These are phyloP conservation scores for Phalacrocorax aristotelis DNA, from an alignment of 2,113 vertebrate genomes.

Conservation along the genomic window DNA sequence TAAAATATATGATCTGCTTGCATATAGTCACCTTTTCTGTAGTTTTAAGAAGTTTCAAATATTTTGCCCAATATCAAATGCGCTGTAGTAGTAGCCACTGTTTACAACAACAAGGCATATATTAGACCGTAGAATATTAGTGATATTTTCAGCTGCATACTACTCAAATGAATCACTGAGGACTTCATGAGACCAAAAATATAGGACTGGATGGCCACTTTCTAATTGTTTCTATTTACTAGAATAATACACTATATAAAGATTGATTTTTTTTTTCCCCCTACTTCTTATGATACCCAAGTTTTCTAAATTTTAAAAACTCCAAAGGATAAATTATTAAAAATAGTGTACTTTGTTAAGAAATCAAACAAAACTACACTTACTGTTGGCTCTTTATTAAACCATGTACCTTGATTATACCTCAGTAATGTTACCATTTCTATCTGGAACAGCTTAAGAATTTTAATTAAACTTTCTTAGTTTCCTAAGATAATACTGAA, in stretches of 20 bases:
- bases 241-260: neutral
- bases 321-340: neutral
- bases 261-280: neutral
- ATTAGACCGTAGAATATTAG: neutral
- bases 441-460: neutral
- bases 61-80: neutral
- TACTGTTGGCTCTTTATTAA: neutral
- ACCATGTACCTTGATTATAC: constrained; percentile 1
- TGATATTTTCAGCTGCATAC: neutral
- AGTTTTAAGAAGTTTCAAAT: neutral
- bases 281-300: neutral
- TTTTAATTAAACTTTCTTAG: constrained; percentile 25
- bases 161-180: neutral
- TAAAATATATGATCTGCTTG: neutral
- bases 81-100: neutral
- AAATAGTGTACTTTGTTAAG: neutral
- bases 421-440: neutral
- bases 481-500: neutral
- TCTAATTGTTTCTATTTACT: neutral
- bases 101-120: neutral
- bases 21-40: neutral
- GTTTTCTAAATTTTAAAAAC: neutral
- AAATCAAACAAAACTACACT: neutral
- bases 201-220: neutral
- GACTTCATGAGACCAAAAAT: neutral